Evolutionary conservation across 2,888 invertebrate species (phyloP).

Genomic region (Patella depressa): DNA sequence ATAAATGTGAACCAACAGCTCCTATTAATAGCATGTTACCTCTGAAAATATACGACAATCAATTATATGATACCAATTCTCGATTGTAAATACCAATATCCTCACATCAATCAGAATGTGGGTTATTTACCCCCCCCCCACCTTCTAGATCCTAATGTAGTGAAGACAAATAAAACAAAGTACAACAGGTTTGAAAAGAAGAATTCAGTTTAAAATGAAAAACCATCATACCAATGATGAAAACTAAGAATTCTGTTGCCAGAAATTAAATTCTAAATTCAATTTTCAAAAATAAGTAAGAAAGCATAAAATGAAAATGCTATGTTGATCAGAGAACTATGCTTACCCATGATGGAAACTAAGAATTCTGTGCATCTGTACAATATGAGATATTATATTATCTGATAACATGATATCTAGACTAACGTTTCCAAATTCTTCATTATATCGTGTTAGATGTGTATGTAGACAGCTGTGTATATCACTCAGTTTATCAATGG

Average conservation of each 20-base stretch:
- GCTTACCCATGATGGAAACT: constrained; percentile 69
- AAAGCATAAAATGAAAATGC: neutral
- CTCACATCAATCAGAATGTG: too few relatives aligned
- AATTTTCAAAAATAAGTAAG: too few relatives aligned
- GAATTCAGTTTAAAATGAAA: too few relatives aligned
- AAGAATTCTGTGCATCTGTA: constrained; percentile 68
- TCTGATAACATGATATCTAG: constrained; percentile 69
- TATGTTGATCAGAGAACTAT: neutral
- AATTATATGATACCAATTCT: too few relatives aligned
- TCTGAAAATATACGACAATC: constrained; percentile 42
- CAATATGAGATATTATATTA: constrained; percentile 66
- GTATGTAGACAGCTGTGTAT: constrained; percentile 66
- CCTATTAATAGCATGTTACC: constrained; percentile 70
- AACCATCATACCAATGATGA: too few relatives aligned
- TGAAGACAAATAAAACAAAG: too few relatives aligned
- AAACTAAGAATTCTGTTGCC: too few relatives aligned
- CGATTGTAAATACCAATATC: too few relatives aligned
- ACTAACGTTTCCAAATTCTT: constrained; percentile 68
- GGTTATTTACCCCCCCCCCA: too few relatives aligned
- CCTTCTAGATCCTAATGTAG: too few relatives aligned
- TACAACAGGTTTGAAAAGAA: too few relatives aligned
- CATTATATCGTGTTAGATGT: constrained; percentile 68
- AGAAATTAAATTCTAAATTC: too few relatives aligned
- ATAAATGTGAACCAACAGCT: constrained; percentile 68
- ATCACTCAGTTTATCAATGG: constrained; percentile 61